phyloP scores from a whole-genome alignment of 37 sponge, comb jelly and placozoan species.

The Theonella swinhoei region DNA sequence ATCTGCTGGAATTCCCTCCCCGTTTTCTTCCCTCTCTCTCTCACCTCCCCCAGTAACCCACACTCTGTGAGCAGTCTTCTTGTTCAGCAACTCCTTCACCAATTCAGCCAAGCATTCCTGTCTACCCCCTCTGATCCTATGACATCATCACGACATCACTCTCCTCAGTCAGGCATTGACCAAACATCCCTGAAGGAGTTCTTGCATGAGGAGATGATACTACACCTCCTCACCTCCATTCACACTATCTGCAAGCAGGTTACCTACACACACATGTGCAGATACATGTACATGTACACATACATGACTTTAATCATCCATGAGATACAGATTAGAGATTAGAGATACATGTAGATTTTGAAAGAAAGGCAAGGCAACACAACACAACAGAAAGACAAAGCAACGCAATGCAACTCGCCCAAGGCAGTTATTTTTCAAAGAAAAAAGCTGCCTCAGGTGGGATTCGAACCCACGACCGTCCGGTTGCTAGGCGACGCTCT shows the following conservation, averaged over 20 bases:
- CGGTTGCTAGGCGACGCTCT: too few species aligned
- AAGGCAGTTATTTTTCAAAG: too few species aligned
- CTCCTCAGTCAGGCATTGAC: not conserved
- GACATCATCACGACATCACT: not conserved
- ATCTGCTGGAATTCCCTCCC: too few species aligned
- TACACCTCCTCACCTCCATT: slow-evolving; percentile 55
- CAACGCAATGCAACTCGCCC: too few species aligned
- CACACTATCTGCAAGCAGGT: slow-evolving; percentile 63
- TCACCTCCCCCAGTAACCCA: slow-evolving; percentile 36
- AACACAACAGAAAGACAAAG: too few species aligned
- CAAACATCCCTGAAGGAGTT: slow-evolving; percentile 41
- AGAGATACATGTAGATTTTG: not conserved
- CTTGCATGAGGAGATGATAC: slow-evolving; percentile 55
- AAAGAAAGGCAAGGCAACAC: too few species aligned
- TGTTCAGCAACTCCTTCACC: slow-evolving; percentile 62
- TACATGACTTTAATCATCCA: too few species aligned
- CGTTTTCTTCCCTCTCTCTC: too few species aligned
- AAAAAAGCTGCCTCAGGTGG: too few species aligned
- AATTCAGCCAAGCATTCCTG: slow-evolving; percentile 55
- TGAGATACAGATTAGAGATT: not conserved
- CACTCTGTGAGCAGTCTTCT: slow-evolving; percentile 61
- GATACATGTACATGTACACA: not conserved
- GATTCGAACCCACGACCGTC: too few species aligned
- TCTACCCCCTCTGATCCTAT: slow-evolving; percentile 4
- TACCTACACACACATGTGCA: not conserved